Evolutionary conservation across 2,113 vertebrate genomes (phyloP).

Genomic region (Peromyscus leucopus): DNA sequence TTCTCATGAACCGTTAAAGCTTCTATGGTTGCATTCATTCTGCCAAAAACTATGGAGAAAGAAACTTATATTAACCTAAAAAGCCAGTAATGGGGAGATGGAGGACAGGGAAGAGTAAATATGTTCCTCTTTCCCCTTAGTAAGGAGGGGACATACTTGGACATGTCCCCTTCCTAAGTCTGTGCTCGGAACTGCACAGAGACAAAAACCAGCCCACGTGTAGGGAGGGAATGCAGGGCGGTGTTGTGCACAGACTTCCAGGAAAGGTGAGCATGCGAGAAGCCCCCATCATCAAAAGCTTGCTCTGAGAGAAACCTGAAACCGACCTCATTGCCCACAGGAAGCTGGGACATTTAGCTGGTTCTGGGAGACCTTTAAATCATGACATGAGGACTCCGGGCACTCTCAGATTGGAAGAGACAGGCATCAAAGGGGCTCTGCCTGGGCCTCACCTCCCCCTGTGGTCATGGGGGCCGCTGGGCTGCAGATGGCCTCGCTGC

Average conservation of each 20-base stretch:
- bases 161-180: rapidly evolving
- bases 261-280: neutral
- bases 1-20: neutral
- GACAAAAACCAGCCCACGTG: neutral
- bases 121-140: neutral
- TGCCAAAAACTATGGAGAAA: neutral
- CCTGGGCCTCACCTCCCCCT: conserved; percentile 82
- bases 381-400: conserved; percentile 74
- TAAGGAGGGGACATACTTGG: neutral
- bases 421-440: conserved; percentile 85
- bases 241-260: neutral
- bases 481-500: conserved; percentile 83
- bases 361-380: conserved; percentile 89
- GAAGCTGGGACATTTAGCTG: conserved; percentile 88
- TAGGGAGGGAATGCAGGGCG: neutral
- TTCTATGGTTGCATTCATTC: neutral
- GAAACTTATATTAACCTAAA: neutral
- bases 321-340: conserved; percentile 86
- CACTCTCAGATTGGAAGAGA: conserved; percentile 87
- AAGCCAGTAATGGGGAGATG: neutral
- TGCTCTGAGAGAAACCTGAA: conserved; percentile 71
- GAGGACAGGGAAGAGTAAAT: neutral
- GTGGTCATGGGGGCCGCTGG: conserved; percentile 73
- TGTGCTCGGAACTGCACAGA: rapidly evolving
- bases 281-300: neutral